These are phyloP conservation scores for Aporrectodea caliginosa DNA, from an alignment of 1,140 invertebrate species.

Conservation along the genomic window DNA sequence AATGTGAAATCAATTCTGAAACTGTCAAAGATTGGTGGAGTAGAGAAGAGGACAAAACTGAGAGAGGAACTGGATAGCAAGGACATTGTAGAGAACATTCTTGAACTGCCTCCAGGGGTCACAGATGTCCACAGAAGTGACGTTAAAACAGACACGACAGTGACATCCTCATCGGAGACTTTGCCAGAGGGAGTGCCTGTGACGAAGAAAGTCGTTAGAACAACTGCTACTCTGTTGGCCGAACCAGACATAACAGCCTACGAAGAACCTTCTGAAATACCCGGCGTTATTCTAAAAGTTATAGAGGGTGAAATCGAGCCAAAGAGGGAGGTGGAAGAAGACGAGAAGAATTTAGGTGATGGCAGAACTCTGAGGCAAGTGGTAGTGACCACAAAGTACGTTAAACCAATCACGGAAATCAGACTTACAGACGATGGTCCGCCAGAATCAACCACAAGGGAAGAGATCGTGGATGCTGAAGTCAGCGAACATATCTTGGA, in stretches of 20 bases:
- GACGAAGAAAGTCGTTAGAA: background rate
- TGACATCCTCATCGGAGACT: background rate
- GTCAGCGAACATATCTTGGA: background rate
- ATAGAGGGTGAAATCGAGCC: background rate
- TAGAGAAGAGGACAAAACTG: background rate
- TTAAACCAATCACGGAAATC: background rate
- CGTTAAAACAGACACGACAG: background rate
- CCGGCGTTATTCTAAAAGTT: background rate
- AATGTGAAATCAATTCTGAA: background rate
- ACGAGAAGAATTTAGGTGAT: background rate
- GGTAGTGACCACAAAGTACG: background rate
- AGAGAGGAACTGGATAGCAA: background rate
- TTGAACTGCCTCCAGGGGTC: background rate
- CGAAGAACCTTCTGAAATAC: background rate
- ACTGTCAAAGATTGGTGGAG: background rate
- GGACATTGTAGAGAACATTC: background rate
- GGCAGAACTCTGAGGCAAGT: background rate
- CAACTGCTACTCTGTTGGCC: background rate
- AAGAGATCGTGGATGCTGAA: background rate
- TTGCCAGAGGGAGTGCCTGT: background rate
- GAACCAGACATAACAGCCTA: background rate
- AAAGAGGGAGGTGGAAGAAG: background rate
- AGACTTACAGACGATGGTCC: background rate
- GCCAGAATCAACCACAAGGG: background rate
- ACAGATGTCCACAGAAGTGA: background rate